Conservation (phyloP, 1,140 invertebrate species). For the Zaprionus africanus region DNA sequence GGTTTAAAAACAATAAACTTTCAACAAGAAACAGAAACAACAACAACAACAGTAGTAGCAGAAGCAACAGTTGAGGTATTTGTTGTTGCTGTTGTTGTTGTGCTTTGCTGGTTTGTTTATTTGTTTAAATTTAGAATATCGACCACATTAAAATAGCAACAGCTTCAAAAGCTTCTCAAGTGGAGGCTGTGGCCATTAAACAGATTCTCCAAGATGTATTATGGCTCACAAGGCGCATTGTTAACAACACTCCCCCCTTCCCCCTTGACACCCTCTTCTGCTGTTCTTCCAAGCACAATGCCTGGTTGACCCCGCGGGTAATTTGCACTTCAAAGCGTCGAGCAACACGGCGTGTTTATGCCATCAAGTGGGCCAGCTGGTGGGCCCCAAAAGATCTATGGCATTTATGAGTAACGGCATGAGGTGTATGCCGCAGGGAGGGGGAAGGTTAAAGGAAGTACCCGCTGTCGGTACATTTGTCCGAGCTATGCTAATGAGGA, state of each 20-base stretch:
- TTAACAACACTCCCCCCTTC: slow-evolving; percentile 37
- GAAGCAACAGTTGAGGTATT: slow-evolving; percentile 17
- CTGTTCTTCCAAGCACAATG: slow-evolving; percentile 25
- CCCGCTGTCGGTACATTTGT: slow-evolving; percentile 13
- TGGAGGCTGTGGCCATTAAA: slow-evolving; percentile 68
- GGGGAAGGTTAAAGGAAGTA: slow-evolving; percentile 11
- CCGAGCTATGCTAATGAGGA: slow-evolving; percentile 67
- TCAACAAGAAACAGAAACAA: slow-evolving; percentile 51
- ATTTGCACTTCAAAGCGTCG: slow-evolving; percentile 80
- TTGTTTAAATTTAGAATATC: slow-evolving; percentile 82
- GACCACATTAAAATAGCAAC: slow-evolving; percentile 81
- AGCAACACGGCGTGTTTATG: slow-evolving; percentile 68
- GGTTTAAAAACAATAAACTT: slow-evolving; percentile 81
- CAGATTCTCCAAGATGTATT: slow-evolving; percentile 79
- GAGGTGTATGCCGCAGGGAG: not conserved
- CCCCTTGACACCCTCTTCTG: not conserved
- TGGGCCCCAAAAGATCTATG: slow-evolving; percentile 72
- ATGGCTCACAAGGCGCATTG: slow-evolving; percentile 55
- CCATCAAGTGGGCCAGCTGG: slow-evolving; percentile 77
- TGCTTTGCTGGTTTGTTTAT: slow-evolving; percentile 66
- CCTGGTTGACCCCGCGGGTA: slow-evolving; percentile 76
- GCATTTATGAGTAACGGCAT: slow-evolving; percentile 73
- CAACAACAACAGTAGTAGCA: slow-evolving; percentile 23
- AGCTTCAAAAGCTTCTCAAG: slow-evolving; percentile 80
- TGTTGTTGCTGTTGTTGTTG: slow-evolving; percentile 12